phyloP scores from a whole-genome alignment of 2,113 vertebrate species.

The Colinus virginianus region DNA sequence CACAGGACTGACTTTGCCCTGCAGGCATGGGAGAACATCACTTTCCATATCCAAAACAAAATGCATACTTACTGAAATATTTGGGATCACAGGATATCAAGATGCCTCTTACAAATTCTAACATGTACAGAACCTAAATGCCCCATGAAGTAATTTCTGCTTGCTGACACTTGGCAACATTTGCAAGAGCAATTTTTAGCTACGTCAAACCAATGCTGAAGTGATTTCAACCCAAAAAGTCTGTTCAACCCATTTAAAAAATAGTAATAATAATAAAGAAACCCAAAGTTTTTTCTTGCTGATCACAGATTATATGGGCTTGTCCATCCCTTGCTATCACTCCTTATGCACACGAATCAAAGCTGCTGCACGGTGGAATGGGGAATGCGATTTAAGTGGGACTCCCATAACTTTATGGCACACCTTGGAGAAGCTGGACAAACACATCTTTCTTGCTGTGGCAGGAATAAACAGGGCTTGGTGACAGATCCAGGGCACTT shows the following conservation, averaged over 20 bases:
- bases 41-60: background rate
- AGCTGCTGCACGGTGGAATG: background rate
- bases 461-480: background rate
- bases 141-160: background rate
- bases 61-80: background rate
- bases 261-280: background rate
- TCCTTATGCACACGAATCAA: background rate
- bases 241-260: background rate
- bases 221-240: slow-evolving; percentile 6
- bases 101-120: background rate
- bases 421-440: background rate
- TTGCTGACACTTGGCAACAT: background rate
- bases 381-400: background rate
- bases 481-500: background rate
- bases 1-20: background rate
- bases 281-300: slow-evolving; percentile 12
- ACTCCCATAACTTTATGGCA: background rate
- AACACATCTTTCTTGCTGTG: background rate
- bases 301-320: background rate
- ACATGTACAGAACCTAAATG: background rate
- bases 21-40: background rate
- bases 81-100: background rate
- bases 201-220: background rate
- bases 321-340: background rate
- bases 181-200: background rate